Conservation (phyloP, 2,888 invertebrate genomes). For the Drosophila anomelani region DNA sequence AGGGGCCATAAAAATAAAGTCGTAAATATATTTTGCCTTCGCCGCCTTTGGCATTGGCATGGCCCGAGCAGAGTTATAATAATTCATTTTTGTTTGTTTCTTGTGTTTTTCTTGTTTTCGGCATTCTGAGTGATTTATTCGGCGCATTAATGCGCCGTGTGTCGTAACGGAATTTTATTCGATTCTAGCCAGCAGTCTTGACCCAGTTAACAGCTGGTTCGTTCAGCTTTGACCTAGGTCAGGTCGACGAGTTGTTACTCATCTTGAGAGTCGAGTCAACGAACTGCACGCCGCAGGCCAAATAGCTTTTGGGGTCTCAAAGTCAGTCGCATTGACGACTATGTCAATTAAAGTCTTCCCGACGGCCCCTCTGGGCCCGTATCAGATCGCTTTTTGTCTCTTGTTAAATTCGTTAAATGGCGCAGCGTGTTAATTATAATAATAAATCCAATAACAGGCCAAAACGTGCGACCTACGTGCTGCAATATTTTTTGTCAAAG, state of each 20-base stretch:
- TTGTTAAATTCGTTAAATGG: conserved; percentile 54
- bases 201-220: conserved; percentile 43
- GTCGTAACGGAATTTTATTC: conserved; percentile 40
- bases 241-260: conserved; percentile 39
- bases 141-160: conserved; percentile 27
- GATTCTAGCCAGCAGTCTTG: conserved; percentile 41
- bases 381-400: conserved; percentile 23
- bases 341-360: conserved; percentile 34
- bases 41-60: conserved; percentile 52
- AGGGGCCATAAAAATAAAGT: conserved; percentile 51
- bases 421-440: conserved; percentile 68
- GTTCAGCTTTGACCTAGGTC: conserved; percentile 54
- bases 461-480: conserved; percentile 77
- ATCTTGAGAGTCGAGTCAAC: conserved; percentile 36
- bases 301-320: conserved; percentile 36
- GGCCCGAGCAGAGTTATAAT: conserved; percentile 14
- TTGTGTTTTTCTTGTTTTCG: conserved; percentile 30
- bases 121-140: conserved; percentile 50
- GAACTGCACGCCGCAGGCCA: conserved; percentile 37
- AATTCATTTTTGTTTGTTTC: conserved; percentile 38
- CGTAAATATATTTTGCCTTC: conserved; percentile 41
- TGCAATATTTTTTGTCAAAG: conserved; percentile 70
- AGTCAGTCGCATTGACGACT: conserved; percentile 30
- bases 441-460: conserved; percentile 74
- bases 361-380: conserved; percentile 9